Percentiles rank a stretch among this genome's conserved stretches.
phyloP scores from a whole-genome alignment of 2,888 invertebrate species.

The Athetis lepigone region DNA sequence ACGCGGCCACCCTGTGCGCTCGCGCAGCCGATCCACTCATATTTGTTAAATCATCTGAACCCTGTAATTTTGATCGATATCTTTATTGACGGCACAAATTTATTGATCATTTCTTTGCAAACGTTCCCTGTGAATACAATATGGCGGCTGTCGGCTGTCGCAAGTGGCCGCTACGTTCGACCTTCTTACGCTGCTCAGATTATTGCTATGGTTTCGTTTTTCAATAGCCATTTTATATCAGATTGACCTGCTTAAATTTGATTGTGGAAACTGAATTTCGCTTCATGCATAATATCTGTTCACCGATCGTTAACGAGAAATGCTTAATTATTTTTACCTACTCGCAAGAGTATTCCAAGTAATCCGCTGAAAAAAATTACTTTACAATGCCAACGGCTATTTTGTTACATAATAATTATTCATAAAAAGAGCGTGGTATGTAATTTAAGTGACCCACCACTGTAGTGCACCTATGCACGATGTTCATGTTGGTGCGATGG shows the following conservation, averaged over 20 bases:
- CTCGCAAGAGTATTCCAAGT: constrained; percentile 50
- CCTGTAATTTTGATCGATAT: constrained; percentile 91
- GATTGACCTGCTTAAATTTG: constrained; percentile 86
- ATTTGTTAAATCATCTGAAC: constrained; percentile 90
- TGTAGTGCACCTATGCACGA: constrained; percentile 26
- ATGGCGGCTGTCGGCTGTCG: constrained; percentile 82
- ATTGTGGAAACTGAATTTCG: constrained; percentile 85
- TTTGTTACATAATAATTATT: constrained; percentile 53
- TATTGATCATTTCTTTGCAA: constrained; percentile 89
- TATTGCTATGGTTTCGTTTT: constrained; percentile 88
- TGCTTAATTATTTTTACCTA: constrained; percentile 61
- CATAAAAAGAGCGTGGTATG: constrained; percentile 47
- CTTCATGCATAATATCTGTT: constrained; percentile 71
- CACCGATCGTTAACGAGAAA: constrained; percentile 62
- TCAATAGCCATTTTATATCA: constrained; percentile 88
- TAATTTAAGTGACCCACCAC: constrained; percentile 42
- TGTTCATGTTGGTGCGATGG: constrained; percentile 24
- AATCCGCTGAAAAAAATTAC: constrained; percentile 55
- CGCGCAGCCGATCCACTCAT: constrained; percentile 83
- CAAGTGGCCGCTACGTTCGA: constrained; percentile 79
- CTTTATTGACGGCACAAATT: constrained; percentile 89
- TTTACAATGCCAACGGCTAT: constrained; percentile 50
- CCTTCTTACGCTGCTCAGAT: constrained; percentile 82
- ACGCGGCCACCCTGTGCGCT: constrained; percentile 84
- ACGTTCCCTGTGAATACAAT: constrained; percentile 85